phyloP scores from a whole-genome alignment of 37 sponge, comb jelly and placozoan genomes.

The Spongilla lacustris region DNA sequence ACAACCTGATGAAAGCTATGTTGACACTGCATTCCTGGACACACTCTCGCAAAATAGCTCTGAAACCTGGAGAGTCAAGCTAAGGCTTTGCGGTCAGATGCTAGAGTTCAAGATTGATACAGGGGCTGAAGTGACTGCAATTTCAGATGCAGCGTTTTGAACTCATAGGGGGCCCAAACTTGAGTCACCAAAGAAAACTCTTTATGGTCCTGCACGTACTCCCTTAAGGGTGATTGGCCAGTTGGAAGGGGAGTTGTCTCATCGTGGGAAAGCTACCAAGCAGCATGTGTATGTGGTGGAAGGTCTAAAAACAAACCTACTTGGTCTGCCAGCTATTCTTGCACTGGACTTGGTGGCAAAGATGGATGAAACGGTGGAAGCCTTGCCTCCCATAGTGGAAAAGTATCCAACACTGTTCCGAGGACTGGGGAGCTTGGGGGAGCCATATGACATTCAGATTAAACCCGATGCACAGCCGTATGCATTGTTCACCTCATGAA shows the following conservation, averaged over 20 bases:
- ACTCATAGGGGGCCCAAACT: neutral
- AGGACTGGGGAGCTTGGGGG: constrained; percentile 22
- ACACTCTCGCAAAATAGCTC: neutral
- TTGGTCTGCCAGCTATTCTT: constrained; percentile 39
- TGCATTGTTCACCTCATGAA: constrained; percentile 33
- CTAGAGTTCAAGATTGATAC: constrained; percentile 29
- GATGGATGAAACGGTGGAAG: neutral
- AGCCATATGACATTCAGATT: constrained; percentile 11
- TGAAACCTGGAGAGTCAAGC: constrained; percentile 1
- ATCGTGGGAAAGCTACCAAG: neutral
- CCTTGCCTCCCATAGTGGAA: constrained; percentile 11
- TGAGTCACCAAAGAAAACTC: constrained; percentile 12
- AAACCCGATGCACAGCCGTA: constrained; percentile 21
- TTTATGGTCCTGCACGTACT: constrained; percentile 20
- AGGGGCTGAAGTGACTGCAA: constrained; percentile 31
- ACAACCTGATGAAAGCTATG: neutral
- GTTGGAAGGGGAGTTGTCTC: constrained; percentile 6
- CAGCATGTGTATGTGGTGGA: constrained; percentile 29
- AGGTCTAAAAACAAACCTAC: constrained; percentile 24
- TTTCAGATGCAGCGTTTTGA: neutral
- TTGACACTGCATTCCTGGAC: constrained; percentile 25
- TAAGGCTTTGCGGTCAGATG: neutral
- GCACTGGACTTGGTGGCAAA: constrained; percentile 25
- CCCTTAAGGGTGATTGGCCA: constrained; percentile 28
- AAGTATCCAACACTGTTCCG: constrained; percentile 25